These are phyloP conservation scores for Lithophane semibrunnea DNA, from an alignment of 2,888 invertebrate species.

Conservation along the genomic window DNA sequence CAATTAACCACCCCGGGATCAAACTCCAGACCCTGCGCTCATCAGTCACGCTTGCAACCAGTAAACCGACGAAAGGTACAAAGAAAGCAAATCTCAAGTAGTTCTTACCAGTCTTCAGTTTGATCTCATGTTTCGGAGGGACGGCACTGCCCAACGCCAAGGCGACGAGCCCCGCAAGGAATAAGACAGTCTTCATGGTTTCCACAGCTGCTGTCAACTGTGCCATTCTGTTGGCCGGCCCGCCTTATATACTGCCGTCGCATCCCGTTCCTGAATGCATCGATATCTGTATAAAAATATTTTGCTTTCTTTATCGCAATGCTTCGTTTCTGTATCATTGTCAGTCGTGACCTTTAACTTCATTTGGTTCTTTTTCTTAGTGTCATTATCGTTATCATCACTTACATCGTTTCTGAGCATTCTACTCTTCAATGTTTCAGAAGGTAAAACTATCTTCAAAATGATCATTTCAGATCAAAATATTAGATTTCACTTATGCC, in stretches of 20 bases:
- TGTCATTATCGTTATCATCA: conserved; percentile 4
- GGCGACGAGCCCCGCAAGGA: conserved; percentile 83
- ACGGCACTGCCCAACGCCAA: conserved; percentile 79
- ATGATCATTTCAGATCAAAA: neutral
- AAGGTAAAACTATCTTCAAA: neutral
- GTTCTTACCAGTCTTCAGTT: conserved; percentile 63
- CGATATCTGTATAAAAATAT: conserved; percentile 58
- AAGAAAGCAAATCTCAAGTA: neutral
- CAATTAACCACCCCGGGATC: no score
- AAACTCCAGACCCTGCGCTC: neutral
- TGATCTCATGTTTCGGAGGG: conserved; percentile 67
- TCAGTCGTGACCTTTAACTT: conserved; percentile 56
- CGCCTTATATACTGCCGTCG: conserved; percentile 67
- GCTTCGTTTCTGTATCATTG: conserved; percentile 50
- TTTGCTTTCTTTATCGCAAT: conserved; percentile 61
- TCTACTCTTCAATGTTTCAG: neutral
- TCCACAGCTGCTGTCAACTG: conserved; percentile 80
- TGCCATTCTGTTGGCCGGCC: conserved; percentile 55
- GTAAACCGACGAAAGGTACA: neutral
- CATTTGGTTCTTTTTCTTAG: conserved; percentile 4
- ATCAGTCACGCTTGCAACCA: neutral
- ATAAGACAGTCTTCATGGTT: conserved; percentile 87
- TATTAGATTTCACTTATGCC: no score
- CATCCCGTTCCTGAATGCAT: conserved; percentile 33
- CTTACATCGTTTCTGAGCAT: neutral